These are phyloP conservation scores for Drosophila pallidifrons DNA, from an alignment of 1,140 invertebrate genomes.

Conservation along the genomic window DNA sequence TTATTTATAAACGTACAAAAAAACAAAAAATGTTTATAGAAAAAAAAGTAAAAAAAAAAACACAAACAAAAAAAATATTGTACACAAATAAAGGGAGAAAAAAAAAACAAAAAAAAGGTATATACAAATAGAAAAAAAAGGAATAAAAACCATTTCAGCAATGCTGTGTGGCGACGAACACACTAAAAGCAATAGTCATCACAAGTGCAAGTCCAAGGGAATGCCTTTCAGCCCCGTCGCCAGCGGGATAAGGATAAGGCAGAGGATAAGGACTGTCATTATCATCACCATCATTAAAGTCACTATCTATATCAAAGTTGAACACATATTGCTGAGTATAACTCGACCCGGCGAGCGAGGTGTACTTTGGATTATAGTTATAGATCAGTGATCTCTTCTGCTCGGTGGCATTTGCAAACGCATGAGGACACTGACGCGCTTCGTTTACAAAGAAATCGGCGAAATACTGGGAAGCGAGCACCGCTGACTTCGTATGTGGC, in stretches of 20 bases:
- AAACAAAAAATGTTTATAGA: too few species aligned
- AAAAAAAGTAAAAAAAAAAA: too few species aligned
- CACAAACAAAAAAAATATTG: too few species aligned
- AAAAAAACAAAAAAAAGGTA: not conserved
- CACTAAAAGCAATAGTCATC: not conserved
- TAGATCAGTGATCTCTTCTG: slow-evolving; percentile 88
- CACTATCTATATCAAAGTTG: slow-evolving; percentile 50
- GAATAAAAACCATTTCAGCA: not conserved
- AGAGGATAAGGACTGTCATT: slow-evolving; percentile 3
- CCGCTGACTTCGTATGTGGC: slow-evolving; percentile 88
- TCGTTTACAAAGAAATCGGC: slow-evolving; percentile 93
- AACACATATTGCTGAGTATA: slow-evolving; percentile 88
- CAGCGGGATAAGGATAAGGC: not conserved
- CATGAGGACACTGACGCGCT: slow-evolving; percentile 87
- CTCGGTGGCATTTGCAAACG: slow-evolving; percentile 85
- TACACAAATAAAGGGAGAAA: not conserved
- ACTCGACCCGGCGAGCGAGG: slow-evolving; percentile 85
- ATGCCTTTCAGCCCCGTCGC: not conserved
- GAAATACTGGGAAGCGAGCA: slow-evolving; percentile 91
- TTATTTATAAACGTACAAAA: slow-evolving; percentile 1
- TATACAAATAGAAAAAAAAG: not conserved
- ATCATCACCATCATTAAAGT: not conserved
- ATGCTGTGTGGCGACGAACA: not conserved
- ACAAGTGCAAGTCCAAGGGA: not conserved
- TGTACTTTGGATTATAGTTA: slow-evolving; percentile 88